Base-by-base conservation (phyloP, 2,888 invertebrate species). In the Incurvaria masculella region DNA sequence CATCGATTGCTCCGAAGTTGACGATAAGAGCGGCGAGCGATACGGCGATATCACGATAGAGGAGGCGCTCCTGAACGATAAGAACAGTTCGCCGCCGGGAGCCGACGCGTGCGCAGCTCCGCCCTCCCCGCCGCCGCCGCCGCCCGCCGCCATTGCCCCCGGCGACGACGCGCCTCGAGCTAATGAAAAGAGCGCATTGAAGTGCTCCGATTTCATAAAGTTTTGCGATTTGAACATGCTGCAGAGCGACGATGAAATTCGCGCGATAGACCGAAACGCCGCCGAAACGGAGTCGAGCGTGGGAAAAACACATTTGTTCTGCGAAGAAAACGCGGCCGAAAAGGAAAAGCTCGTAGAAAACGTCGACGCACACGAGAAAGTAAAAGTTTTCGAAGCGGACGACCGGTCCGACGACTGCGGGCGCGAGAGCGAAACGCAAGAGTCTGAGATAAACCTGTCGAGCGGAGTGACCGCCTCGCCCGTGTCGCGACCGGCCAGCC, bases 1-100 rank as follows among this genome's bases (percentile, higher is more conserved):
- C 41, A 82, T 78, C 44, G 81, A 85, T 56, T 83, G 84, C 44
- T 85, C 85, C 26, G 86, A 87, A 60, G 82, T 85, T 53, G 85
- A 84, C 56, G 75, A 75, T 55, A 74, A 70, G 57, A 76, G 72
- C 57, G 73, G 74, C 1, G 75, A 76, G 52, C 69, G 66, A 50
- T 61, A 73, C 56, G 75, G 75, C 65, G 64, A 69, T 53, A 68
- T 68, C 44, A 66, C 68, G 18, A 64, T 61, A 20, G 69, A 69
- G 47, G 61, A 62, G 48, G 60, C 60, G n/a, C 56, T 58, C 49
- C 64, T 64, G 55, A 69, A 71, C 56, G 63, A 65, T 49, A 56
- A 58, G 20, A 63, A 68, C 53, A 33, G 33, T 33, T 33, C 14
- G 14, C 33, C 14, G 11, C 11, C 8, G 14, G 33, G 11, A 11